These are phyloP conservation scores for Telenomus remus DNA, from an alignment of 1,140 invertebrate genomes.

Conservation along the genomic window DNA sequence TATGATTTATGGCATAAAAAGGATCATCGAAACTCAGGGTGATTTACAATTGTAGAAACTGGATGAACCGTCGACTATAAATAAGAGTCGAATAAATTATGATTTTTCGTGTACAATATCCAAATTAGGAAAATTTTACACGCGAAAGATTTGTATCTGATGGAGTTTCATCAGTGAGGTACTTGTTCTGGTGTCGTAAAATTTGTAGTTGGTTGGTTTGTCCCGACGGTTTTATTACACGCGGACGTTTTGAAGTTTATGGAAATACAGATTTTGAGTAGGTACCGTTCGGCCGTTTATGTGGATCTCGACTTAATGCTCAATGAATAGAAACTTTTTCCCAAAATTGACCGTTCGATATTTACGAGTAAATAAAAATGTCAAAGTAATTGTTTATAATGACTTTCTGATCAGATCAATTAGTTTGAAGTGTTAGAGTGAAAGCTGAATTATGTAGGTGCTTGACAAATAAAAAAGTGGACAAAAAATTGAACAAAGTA, in stretches of 20 bases:
- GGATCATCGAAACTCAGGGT: constrained; percentile 38
- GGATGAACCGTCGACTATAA: constrained; percentile 42
- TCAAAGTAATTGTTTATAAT: constrained; percentile 33
- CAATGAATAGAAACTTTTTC: constrained; percentile 25
- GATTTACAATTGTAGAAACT: constrained; percentile 51
- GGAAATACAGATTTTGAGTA: constrained; percentile 27
- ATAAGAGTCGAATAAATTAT: constrained; percentile 44
- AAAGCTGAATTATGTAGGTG: constrained; percentile 35
- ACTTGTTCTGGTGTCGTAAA: constrained; percentile 52
- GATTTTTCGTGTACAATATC: constrained; percentile 8
- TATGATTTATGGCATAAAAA: constrained; percentile 33
- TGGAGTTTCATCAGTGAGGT: constrained; percentile 39
- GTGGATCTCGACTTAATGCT: constrained; percentile 31
- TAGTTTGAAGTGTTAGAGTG: constrained; percentile 26
- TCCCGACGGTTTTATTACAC: constrained; percentile 52
- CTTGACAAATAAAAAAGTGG: constrained; percentile 27
- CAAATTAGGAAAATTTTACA: constrained; percentile 44
- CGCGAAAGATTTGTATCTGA: constrained; percentile 38
- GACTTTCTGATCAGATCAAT: constrained; percentile 43
- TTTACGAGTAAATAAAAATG: constrained; percentile 32
- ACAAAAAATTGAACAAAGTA: constrained; percentile 16
- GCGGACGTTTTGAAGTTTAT: constrained; percentile 33
- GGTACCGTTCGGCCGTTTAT: constrained; percentile 22
- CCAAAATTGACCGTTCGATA: constrained; percentile 9
- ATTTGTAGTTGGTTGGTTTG: constrained; percentile 49